Evolutionary conservation across 2,797 vertebrate species (phyloP).

Genomic region (Dromococcyx pavoninus): DNA sequence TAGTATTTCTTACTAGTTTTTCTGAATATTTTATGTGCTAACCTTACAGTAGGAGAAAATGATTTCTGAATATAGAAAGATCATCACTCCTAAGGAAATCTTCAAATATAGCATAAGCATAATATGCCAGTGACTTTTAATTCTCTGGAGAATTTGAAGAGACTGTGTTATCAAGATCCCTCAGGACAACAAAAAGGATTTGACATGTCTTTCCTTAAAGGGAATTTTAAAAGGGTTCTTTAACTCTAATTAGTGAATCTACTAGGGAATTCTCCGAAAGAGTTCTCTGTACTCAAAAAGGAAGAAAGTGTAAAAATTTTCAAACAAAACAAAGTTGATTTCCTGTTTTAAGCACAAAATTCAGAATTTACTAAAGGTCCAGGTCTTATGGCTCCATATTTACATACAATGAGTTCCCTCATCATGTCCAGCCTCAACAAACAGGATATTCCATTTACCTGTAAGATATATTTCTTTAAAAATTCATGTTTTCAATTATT

Average conservation of each 20-base stretch:
- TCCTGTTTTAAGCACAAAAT: not conserved
- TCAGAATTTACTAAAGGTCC: not conserved
- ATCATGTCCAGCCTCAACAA: not conserved
- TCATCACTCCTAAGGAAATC: slow-evolving; percentile 22
- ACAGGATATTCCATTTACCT: not conserved
- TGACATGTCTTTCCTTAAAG: slow-evolving; percentile 42
- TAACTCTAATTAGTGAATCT: slow-evolving; percentile 48
- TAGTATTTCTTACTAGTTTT: not conserved
- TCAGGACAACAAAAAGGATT: slow-evolving; percentile 34
- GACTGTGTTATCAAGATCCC: slow-evolving; percentile 57
- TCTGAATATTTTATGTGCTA: slow-evolving; percentile 28
- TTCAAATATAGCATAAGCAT: slow-evolving; percentile 19
- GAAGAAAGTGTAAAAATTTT: slow-evolving; percentile 5
- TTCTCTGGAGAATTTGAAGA: slow-evolving; percentile 37
- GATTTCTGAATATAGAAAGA: slow-evolving; percentile 15
- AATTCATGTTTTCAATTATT: not conserved
- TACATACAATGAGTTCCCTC: not conserved
- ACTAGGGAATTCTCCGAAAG: slow-evolving; percentile 42
- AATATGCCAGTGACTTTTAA: slow-evolving; percentile 41
- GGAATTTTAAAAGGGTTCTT: slow-evolving; percentile 60
- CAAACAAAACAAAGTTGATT: slow-evolving; percentile 4
- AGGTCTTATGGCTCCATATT: not conserved
- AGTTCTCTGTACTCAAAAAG: not conserved
- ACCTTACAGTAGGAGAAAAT: not conserved
- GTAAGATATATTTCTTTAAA: not conserved